Base-by-base conservation (phyloP, 2,797 vertebrate genomes). In the Brotogeris chrysoptera region DNA sequence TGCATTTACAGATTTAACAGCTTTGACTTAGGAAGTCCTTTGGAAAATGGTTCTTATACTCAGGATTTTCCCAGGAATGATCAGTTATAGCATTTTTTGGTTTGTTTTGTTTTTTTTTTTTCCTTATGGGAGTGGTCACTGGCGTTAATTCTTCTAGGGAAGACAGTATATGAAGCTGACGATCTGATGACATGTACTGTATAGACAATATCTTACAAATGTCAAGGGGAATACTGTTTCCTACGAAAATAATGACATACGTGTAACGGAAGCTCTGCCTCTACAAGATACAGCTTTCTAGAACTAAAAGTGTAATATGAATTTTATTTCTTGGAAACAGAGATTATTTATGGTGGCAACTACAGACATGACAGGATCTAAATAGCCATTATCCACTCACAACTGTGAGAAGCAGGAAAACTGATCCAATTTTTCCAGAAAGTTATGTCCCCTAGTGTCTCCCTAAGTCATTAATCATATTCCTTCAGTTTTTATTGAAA, bases 301-400 rank as follows among this genome's bases (percentile, higher is more conserved):
- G 89, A 95, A 83, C 60, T 66, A 46, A 63, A 91, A 88, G 88
- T 47, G 23, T 52, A 64, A 92, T 8, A 41, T 27, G 80, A 89
- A 78, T 92, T 87, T 96, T 92, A 81, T 32, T 92, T 89, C 72
- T 93, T 83, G 38, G 66, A 86, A 76, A 83, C 57, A 86, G 44
- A 92, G 78, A 88, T 70, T 83, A 85, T 93, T 86, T 78, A 95
- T 93, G 60, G 82, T 96, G 90, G 95, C 90, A 96, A 52, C 71
- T 24, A 87, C 27, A 94, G 93, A 66, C 44, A 80, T 72, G 88
- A 88, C 86, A 90, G 87, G 79, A 93, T 87, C 91, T 93, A 90
- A 88, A 94, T 85, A 83, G 70, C 80, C 60, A 70, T 87, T 93
- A 94, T 79, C 71, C 68, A 86, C 88, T 90, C 76, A 43, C 64